Evolutionary conservation across 1,140 invertebrate genomes (phyloP).

Genomic region (Himalopsyche phryganea): DNA sequence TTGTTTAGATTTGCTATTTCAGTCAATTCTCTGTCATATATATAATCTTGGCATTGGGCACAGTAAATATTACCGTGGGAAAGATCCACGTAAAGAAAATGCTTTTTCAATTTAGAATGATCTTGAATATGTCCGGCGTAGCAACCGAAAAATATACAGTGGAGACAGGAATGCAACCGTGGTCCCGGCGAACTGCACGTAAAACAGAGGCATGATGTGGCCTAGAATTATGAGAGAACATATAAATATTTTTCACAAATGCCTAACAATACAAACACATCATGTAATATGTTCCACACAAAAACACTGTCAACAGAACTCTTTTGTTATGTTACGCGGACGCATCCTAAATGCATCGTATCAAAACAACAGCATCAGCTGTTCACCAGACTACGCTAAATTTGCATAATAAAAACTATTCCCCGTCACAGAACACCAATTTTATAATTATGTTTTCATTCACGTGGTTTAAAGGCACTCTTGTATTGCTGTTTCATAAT

Average conservation of each 20-base stretch:
- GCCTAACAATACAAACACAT: not conserved
- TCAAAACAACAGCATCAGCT: conserved; percentile 25
- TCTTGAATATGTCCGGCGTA: conserved; percentile 80
- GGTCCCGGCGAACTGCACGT: conserved; percentile 71
- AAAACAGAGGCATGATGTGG: conserved; percentile 71
- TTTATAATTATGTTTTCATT: no score
- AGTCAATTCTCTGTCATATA: conserved; percentile 74
- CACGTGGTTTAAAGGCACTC: no score
- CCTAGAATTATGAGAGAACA: conserved; percentile 51
- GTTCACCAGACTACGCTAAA: conserved; percentile 9
- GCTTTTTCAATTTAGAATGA: conserved; percentile 76
- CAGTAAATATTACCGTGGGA: conserved; percentile 89
- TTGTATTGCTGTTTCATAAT: no score
- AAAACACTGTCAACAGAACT: not conserved
- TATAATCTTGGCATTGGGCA: conserved; percentile 86
- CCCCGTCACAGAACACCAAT: not conserved
- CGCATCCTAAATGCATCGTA: conserved; percentile 1
- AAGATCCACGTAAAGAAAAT: conserved; percentile 82
- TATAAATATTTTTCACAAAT: not conserved
- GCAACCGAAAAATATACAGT: conserved; percentile 91
- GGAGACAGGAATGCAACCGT: conserved; percentile 82
- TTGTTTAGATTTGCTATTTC: conserved; percentile 57
- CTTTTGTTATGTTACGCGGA: not conserved
- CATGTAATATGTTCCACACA: not conserved
- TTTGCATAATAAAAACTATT: no score